Percentiles rank a stretch among this genome's conserved stretches.
Evolutionary conservation across 2,797 vertebrate genomes (phyloP).

Genomic region (Todus mexicanus): DNA sequence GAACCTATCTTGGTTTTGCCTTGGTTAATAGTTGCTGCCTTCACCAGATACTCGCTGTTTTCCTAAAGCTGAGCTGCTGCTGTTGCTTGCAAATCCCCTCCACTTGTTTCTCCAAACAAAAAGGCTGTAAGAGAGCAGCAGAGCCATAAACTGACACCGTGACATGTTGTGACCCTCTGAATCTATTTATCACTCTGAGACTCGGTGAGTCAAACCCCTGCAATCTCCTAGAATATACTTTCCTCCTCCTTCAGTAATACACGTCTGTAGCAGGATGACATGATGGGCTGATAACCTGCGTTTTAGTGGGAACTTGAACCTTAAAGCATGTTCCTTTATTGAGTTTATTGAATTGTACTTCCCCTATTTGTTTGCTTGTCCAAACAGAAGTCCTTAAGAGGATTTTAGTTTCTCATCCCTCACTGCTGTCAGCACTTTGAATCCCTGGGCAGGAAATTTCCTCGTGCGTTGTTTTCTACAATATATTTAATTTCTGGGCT

Average conservation of each 20-base stretch:
- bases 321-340: too few species aligned
- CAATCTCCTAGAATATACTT: neutral
- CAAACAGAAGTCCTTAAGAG: neutral
- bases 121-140: neutral
- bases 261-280: neutral
- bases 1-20: neutral
- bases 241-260: too few species aligned
- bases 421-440: neutral
- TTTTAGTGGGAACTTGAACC: neutral
- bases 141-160: neutral
- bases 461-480: neutral
- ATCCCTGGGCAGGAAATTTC: neutral
- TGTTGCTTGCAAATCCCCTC: neutral
- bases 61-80: neutral
- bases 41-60: neutral
- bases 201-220: neutral
- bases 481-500: neutral
- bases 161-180: too few species aligned
- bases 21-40: neutral
- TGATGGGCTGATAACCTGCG: too few species aligned
- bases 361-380: neutral
- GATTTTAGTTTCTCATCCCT: neutral
- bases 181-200: neutral
- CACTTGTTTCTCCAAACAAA: neutral
- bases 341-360: neutral